These are phyloP conservation scores for Cristatella mucedo DNA, from an alignment of 2,888 invertebrate species.

Conservation along the genomic window DNA sequence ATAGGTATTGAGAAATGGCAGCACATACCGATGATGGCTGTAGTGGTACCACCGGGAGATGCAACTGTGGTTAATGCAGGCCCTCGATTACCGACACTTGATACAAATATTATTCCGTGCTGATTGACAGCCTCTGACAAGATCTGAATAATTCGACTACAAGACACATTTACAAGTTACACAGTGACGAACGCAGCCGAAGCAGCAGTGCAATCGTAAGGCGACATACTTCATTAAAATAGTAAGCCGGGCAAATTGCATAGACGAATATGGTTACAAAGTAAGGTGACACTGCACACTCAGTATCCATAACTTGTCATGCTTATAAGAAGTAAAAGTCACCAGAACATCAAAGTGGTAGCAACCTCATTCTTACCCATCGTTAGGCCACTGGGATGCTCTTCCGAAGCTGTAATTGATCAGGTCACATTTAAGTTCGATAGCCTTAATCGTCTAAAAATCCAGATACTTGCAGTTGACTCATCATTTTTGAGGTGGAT, in stretches of 20 bases:
- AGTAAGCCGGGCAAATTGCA: no score
- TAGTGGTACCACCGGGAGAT: conserved; percentile 41
- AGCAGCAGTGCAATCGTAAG: no score
- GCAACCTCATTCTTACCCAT: conserved; percentile 67
- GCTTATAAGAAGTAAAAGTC: no score
- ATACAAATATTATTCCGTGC: conserved; percentile 78
- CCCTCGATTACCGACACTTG: conserved; percentile 85
- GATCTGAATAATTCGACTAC: conserved; percentile 47
- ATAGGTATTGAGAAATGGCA: no score
- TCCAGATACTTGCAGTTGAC: conserved; percentile 11
- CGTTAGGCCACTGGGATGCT: conserved; percentile 73
- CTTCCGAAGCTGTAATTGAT: conserved; percentile 98
- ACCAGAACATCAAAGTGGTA: no score
- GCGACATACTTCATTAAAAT: no score
- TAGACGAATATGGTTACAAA: no score
- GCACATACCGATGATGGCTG: conserved; percentile 48
- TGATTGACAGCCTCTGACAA: conserved; percentile 53
- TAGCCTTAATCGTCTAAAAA: conserved; percentile 40
- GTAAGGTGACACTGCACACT: no score
- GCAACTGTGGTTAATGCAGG: conserved; percentile 83
- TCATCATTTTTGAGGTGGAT: conserved; percentile 14
- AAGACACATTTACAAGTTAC: conserved; percentile 17
- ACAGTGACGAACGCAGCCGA: no score
- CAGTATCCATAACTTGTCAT: no score
- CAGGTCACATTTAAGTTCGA: conserved; percentile 50